A percentile compares a stretch with the other conserved stretches of the same genome.
phyloP scores from a whole-genome alignment of 2,797 vertebrate genomes.

The Poeciliopsis gracilis region DNA sequence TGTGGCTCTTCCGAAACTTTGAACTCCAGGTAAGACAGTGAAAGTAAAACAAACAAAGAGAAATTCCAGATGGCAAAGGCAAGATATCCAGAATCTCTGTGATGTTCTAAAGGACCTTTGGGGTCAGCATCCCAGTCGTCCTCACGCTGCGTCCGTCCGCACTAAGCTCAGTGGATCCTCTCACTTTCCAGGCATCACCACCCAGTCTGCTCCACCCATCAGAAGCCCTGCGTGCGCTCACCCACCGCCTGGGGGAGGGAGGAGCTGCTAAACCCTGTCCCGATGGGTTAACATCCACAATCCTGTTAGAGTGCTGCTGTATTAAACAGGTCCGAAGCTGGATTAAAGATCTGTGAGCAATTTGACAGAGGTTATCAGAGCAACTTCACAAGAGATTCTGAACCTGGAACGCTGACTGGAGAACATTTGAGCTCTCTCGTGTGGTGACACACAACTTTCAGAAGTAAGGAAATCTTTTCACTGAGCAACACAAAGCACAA shows the following conservation, averaged over 20 bases:
- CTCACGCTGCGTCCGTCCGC: conserved; percentile 49
- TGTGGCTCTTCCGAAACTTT: conserved; percentile 32
- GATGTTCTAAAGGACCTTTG: conserved; percentile 44
- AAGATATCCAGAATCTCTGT: conserved; percentile 38
- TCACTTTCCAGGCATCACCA: conserved; percentile 65
- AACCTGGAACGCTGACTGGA: neutral
- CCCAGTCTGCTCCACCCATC: conserved; percentile 66
- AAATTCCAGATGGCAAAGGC: conserved; percentile 11
- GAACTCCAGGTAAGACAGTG: conserved; percentile 47
- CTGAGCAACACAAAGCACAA: neutral
- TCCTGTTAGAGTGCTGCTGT: conserved; percentile 73
- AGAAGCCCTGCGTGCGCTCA: conserved; percentile 34
- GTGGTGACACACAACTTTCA: neutral
- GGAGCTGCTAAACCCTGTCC: conserved; percentile 70
- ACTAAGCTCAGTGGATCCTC: conserved; percentile 66
- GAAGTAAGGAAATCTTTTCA: neutral
- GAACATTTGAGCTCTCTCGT: neutral
- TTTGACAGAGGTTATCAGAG: conserved; percentile 55
- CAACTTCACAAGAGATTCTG: conserved; percentile 7
- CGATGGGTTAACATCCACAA: conserved; percentile 61
- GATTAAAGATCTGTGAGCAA: conserved; percentile 68
- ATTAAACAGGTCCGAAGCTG: conserved; percentile 68
- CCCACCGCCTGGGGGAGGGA: conserved; percentile 49
- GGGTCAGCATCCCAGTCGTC: conserved; percentile 53
- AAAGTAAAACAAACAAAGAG: neutral